These are phyloP conservation scores for Lasiommata megera DNA, from an alignment of 2,888 invertebrate genomes.

Conservation along the genomic window DNA sequence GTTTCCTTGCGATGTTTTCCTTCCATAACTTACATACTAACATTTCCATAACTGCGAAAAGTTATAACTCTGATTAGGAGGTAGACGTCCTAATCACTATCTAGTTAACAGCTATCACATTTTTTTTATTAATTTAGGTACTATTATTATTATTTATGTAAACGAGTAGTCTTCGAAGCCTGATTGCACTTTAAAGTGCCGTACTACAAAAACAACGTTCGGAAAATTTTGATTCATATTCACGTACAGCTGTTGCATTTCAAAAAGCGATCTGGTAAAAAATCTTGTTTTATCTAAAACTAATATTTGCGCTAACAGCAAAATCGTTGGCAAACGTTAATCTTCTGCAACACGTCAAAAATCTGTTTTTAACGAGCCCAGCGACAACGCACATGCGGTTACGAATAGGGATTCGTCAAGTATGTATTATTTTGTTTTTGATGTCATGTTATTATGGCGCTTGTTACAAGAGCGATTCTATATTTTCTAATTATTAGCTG, in stretches of 20 bases:
- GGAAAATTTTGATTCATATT: constrained; percentile 3
- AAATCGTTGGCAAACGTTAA: constrained; percentile 17
- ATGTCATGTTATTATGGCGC: neutral
- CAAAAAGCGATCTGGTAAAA: constrained; percentile 7
- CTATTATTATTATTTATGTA: neutral
- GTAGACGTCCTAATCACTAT: no score
- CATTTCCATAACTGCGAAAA: no score
- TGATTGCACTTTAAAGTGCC: neutral
- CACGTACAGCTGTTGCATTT: constrained; percentile 13
- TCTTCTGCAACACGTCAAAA: constrained; percentile 19
- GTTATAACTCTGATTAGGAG: no score
- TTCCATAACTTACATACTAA: no score
- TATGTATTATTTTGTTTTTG: neutral
- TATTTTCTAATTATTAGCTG: no score
- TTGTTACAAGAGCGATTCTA: no score
- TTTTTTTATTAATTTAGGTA: no score
- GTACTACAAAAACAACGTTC: neutral
- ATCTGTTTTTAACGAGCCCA: constrained; percentile 28
- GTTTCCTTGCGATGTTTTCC: no score
- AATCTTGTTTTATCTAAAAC: constrained; percentile 21
- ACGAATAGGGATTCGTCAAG: neutral
- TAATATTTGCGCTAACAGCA: constrained; percentile 19
- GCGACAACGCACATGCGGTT: neutral
- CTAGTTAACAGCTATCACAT: no score
- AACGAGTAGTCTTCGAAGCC: neutral